A percentile compares a stretch with the other conserved stretches of the same genome.
Conservation (phyloP, 2,113 vertebrate species). For the Mustelus asterias region DNA sequence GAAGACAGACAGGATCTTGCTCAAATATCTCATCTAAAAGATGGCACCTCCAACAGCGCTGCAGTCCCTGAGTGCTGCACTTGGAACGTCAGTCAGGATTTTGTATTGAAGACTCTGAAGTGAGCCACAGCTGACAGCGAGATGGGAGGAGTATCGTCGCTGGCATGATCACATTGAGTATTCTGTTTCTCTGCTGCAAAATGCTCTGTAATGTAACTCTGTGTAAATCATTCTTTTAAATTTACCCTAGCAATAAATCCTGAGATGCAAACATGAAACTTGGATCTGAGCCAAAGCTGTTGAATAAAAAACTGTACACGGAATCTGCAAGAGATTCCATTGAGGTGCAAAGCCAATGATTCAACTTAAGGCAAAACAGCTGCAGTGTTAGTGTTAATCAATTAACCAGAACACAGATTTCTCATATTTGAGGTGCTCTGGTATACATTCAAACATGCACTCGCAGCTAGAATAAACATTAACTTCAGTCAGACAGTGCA, state of each 20-base stretch:
- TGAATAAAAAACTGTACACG: neutral
- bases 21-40: neutral
- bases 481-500: neutral
- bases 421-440: neutral
- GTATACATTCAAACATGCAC: neutral
- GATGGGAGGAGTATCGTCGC: neutral
- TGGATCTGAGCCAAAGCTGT: neutral
- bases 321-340: neutral
- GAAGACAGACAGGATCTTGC: neutral
- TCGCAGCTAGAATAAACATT: neutral
- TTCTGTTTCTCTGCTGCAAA: neutral
- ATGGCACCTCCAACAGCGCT: neutral
- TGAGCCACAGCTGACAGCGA: neutral
- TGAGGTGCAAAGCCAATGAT: neutral
- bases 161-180: no score
- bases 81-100: neutral
- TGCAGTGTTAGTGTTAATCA: neutral
- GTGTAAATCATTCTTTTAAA: slow-evolving; percentile 20
- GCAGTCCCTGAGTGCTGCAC: neutral
- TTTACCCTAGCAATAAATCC: slow-evolving; percentile 8
- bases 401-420: neutral
- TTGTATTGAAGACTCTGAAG: neutral
- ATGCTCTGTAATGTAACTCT: neutral
- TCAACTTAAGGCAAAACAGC: neutral
- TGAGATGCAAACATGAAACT: neutral